A percentile compares a stretch with the other conserved stretches of the same genome.
Evolutionary conservation across 2,888 invertebrate genomes (phyloP).

Genomic region (Pherbina coryleti): DNA sequence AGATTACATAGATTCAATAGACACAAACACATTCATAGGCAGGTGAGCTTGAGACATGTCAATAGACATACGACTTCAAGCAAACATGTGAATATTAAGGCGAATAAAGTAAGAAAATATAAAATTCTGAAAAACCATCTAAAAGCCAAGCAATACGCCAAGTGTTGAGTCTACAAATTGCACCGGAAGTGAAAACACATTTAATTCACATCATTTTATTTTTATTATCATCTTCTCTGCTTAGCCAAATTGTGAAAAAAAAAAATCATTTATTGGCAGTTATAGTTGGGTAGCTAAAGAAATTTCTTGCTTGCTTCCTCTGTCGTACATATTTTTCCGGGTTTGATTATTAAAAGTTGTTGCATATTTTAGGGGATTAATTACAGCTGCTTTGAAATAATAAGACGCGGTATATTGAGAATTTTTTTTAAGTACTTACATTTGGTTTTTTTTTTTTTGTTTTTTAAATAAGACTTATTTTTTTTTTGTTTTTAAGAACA

Average conservation of each 20-base stretch:
- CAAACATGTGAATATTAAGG: neutral
- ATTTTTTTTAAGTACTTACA: no score
- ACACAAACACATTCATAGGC: neutral
- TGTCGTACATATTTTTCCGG: neutral
- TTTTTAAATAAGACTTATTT: no score
- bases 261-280: neutral
- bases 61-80: neutral
- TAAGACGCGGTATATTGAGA: no score
- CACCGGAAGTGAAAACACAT: conserved; percentile 45
- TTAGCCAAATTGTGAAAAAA: conserved; percentile 14
- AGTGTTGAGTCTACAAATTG: conserved; percentile 9
- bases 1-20: neutral
- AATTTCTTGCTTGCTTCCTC: neutral
- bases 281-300: neutral
- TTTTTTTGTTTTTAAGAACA: no score
- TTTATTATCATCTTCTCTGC: conserved; percentile 33
- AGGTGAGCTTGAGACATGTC: conserved; percentile 1
- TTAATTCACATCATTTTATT: conserved; percentile 49
- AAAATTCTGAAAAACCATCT: neutral
- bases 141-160: conserved; percentile 25
- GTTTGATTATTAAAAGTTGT: neutral
- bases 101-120: neutral
- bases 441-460: no score
- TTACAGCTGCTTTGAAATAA: no score
- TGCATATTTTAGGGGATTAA: conserved; percentile 16